Percentiles rank a stretch among this genome's conserved stretches.
Conservation (phyloP, 2,113 vertebrate species). For the Oceanodroma tethys region DNA sequence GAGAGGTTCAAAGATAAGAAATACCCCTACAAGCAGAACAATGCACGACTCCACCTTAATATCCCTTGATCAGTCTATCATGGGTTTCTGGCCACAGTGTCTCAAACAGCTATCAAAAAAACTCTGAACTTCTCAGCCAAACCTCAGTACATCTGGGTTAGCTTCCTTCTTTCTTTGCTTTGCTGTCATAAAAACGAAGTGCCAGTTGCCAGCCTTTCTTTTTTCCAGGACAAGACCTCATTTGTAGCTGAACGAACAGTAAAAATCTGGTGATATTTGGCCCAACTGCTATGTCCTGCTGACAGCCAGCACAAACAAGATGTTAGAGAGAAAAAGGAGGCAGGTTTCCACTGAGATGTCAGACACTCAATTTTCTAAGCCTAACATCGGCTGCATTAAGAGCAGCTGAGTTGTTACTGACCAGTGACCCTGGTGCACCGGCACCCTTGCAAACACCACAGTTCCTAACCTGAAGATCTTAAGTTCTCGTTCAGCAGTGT, state of each 20-base stretch:
- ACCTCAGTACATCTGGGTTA: neutral
- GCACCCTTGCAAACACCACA: neutral
- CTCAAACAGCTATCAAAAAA: neutral
- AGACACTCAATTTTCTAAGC: neutral
- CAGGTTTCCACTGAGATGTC: slow-evolving; percentile 19
- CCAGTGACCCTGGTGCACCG: neutral
- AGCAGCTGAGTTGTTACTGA: neutral
- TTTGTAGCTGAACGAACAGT: slow-evolving; percentile 23
- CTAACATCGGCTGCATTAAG: neutral
- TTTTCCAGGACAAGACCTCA: slow-evolving; percentile 37
- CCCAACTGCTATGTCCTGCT: neutral
- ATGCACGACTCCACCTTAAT: neutral
- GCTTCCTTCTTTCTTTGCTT: neutral
- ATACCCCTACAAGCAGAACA: neutral
- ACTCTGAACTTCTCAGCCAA: neutral
- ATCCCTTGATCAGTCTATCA: neutral
- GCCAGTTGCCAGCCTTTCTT: neutral
- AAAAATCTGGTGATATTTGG: slow-evolving; percentile 40
- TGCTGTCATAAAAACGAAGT: neutral
- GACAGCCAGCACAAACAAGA: slow-evolving; percentile 20
- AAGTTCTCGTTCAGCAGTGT: neutral
- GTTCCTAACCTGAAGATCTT: neutral
- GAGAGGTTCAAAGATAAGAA: neutral
- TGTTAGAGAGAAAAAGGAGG: neutral
- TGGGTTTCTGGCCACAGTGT: neutral